Conservation (phyloP, 2,888 invertebrate genomes). For the Coelopa pilipes region DNA sequence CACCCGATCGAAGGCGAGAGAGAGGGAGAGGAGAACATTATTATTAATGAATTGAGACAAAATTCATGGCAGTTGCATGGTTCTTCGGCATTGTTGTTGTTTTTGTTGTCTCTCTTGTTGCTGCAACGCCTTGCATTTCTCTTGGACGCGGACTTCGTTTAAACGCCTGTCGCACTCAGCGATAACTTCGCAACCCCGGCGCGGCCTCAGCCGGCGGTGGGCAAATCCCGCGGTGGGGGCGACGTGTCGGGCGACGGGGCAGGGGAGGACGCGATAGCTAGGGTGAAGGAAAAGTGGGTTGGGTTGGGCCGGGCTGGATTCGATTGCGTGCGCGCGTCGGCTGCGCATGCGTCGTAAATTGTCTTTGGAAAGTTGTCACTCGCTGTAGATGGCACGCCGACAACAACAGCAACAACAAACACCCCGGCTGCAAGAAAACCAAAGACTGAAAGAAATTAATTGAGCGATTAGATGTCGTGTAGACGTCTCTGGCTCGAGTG, state of each 20-base stretch:
- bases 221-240: no score
- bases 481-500: no score
- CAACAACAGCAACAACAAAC: not conserved
- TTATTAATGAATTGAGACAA: constrained; percentile 27
- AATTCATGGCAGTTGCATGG: constrained; percentile 8
- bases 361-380: constrained; percentile 14
- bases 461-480: constrained; percentile 7
- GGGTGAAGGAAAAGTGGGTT: constrained; percentile 11
- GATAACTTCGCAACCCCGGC: constrained; percentile 12
- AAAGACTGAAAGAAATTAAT: not conserved
- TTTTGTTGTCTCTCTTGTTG: not conserved
- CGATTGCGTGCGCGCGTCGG: not conserved
- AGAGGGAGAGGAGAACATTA: constrained; percentile 8
- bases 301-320: not conserved
- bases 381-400: not conserved
- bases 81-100: not conserved
- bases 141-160: not conserved
- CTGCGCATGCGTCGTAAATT: constrained; percentile 17
- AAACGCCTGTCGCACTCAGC: constrained; percentile 15
- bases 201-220: no score
- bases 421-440: not conserved
- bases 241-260: not conserved
- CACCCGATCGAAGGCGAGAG: not conserved
- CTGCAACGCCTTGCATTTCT: not conserved
- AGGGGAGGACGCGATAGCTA: not conserved